Evolutionary conservation across 2,888 invertebrate species (phyloP).

Genomic region (Drosophila atroscutellata): DNA sequence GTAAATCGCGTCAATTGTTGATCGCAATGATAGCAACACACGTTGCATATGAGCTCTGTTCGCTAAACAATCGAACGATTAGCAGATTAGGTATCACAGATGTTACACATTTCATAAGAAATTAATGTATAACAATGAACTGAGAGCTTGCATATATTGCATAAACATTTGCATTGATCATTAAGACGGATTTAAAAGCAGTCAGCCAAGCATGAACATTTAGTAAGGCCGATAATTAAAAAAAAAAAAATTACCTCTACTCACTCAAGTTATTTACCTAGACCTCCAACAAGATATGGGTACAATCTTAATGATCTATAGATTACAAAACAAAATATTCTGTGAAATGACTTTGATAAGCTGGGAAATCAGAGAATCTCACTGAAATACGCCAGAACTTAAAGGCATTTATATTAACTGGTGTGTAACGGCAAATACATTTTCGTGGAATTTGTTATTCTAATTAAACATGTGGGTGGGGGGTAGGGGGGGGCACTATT

Average conservation of each 20-base stretch:
- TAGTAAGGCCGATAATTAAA: too few species aligned
- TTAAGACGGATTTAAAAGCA: constrained; percentile 7
- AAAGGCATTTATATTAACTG: not conserved
- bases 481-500: not conserved
- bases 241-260: not conserved
- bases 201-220: constrained; percentile 22
- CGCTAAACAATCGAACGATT: not conserved
- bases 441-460: constrained; percentile 2
- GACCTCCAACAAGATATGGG: constrained; percentile 13
- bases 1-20: constrained; percentile 8
- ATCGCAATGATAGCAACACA: not conserved
- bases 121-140: constrained; percentile 3
- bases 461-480: constrained; percentile 26
- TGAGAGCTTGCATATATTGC: not conserved
- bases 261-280: not conserved
- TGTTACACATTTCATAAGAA: not conserved
- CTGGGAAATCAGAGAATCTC: not conserved
- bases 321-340: not conserved
- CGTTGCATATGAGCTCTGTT: not conserved
- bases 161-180: constrained; percentile 20
- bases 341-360: not conserved
- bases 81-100: not conserved
- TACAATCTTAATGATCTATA: constrained; percentile 21
- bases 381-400: constrained; percentile 1
- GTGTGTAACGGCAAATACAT: constrained; percentile 8